Conservation (phyloP, 2,888 invertebrate species). For the Silvanus unidentatus region DNA sequence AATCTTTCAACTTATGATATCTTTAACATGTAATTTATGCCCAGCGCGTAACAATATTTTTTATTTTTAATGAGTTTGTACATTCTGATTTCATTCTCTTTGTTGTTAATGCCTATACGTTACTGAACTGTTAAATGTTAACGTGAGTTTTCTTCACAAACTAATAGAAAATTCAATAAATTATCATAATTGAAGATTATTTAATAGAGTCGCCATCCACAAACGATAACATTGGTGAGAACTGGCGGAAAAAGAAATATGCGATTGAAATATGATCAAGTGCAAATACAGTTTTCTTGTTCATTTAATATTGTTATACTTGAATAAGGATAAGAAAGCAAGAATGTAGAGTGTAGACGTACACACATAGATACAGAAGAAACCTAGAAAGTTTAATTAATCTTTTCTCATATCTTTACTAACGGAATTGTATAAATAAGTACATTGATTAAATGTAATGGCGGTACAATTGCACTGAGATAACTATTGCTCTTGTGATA, state of each 20-base stretch:
- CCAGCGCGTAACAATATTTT: constrained; percentile 18
- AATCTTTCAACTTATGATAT: constrained; percentile 25
- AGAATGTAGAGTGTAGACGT: no score
- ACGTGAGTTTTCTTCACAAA: no score
- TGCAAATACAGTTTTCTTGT: no score
- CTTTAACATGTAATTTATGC: constrained; percentile 25
- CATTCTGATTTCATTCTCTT: not conserved
- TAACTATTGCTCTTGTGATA: constrained; percentile 3
- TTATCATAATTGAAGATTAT: no score
- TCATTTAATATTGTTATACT: not conserved
- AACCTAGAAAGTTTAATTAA: constrained; percentile 3
- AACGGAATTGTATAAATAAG: constrained; percentile 1
- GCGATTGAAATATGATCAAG: no score
- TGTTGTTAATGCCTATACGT: not conserved
- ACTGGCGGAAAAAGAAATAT: no score
- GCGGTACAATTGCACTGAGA: constrained; percentile 3
- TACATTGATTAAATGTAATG: constrained; percentile 3
- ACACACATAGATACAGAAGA: no score
- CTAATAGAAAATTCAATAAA: no score
- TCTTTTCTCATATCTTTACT: constrained; percentile 6
- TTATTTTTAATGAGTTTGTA: constrained; percentile 7
- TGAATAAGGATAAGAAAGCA: constrained; percentile 1
- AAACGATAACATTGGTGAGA: no score
- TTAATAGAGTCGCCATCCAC: no score
- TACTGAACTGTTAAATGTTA: no score